Evolutionary conservation across 2,888 invertebrate genomes (phyloP), one percentile per base, ranked within the genome.

Genomic region (Neoascia interrupta): DNA sequence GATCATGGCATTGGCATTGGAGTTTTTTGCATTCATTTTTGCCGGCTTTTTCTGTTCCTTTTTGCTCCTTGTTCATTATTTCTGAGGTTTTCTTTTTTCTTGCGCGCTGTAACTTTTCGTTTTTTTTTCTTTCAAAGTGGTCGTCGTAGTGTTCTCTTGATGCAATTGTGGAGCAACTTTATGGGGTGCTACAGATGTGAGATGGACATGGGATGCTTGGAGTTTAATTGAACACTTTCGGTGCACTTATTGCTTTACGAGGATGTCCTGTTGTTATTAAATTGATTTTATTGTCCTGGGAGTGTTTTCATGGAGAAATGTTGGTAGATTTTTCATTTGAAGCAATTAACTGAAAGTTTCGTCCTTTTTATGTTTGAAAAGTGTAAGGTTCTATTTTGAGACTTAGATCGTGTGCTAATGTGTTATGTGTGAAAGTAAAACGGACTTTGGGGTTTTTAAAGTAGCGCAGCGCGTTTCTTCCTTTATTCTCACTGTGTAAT

Each of bases 1-100:
- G 79, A 79, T 79, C 79, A 73, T 79, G 73, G 73, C 64, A 45
- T n/a, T n/a, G n/a, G n/a, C n/a, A n/a, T n/a, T n/a, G 56, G 73
- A 41, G 73, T 73, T 66, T n/a, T n/a, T n/a, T 79, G 66, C 60
- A 72, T 70, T 76, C 51, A 39, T 56, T 61, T 73, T 66, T 61
- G 36, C 28, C 60, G 49, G 49, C 41, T 63, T 56, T 21, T 37
- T 36, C 21, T 61, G 49, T 56, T 51, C 43, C 51, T 21, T 28
- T 28, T 18, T 69, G 49, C 47, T 51, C 51, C 49, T 73, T 61
- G 66, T 56, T 54, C 61, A 68, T 73, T 79, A 73, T 49, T 61
- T n/a, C 31, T 31, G 31, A 2, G 3, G 31, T 23, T 39, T 28
- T 47, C 19, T 19, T 26, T 47, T 21, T 41, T 23, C 11, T 53